phyloP scores from a whole-genome alignment of 2,113 vertebrate species.

The Petroica traversi region DNA sequence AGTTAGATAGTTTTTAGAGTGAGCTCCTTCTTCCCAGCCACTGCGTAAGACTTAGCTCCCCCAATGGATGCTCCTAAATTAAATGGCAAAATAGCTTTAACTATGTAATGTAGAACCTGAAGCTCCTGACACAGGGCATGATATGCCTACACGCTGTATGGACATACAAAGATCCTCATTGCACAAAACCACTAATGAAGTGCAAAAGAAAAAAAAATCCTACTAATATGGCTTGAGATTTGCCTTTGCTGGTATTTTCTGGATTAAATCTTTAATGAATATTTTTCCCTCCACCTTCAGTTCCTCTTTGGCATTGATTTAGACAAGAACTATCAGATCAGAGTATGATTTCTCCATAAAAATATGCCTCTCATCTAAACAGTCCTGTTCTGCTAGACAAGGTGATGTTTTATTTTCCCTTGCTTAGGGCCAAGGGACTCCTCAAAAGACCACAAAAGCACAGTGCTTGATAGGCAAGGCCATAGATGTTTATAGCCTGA shows the following conservation, averaged over 20 bases:
- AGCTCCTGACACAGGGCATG: neutral
- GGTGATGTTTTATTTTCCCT: neutral
- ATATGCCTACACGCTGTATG: neutral
- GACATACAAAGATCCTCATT: neutral
- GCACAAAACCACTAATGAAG: neutral
- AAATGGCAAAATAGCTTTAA: conserved; percentile 1
- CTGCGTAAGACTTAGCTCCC: neutral
- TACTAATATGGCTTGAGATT: neutral
- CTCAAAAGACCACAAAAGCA: neutral
- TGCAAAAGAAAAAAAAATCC: neutral
- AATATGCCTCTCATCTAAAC: neutral
- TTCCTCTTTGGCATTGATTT: neutral
- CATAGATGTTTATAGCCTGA: neutral
- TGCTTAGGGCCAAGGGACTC: neutral
- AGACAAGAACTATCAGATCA: neutral
- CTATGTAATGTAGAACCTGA: neutral
- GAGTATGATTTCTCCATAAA: neutral
- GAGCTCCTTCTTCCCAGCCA: neutral
- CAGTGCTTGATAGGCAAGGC: neutral
- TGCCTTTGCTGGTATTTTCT: neutral
- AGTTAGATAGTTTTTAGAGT: neutral
- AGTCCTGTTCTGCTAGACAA: neutral
- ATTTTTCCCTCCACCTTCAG: neutral
- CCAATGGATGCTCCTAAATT: neutral
- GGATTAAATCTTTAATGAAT: neutral